phyloP scores from a whole-genome alignment of 1,140 invertebrate species.

The Brachionus rubens region DNA sequence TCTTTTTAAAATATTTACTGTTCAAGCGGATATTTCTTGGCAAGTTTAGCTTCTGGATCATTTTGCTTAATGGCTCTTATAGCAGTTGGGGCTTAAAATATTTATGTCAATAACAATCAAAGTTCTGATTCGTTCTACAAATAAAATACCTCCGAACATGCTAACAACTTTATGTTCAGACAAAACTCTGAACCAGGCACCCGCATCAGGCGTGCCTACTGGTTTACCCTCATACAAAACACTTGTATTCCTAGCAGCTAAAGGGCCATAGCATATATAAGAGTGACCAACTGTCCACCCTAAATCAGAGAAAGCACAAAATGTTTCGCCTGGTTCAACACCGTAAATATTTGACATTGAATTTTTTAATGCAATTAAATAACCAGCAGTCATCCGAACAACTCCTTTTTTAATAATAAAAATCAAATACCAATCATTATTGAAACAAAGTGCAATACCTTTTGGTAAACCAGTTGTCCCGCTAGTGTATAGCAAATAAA shows the following conservation, averaged over 20 bases:
- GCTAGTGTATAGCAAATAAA: slow-evolving; percentile 89
- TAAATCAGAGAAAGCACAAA: slow-evolving; percentile 78
- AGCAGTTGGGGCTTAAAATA: slow-evolving; percentile 74
- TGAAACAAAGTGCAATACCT: background rate
- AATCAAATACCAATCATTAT: background rate
- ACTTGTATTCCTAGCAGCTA: slow-evolving; percentile 75
- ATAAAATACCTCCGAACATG: slow-evolving; percentile 65
- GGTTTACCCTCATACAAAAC: slow-evolving; percentile 91
- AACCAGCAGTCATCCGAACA: slow-evolving; percentile 77
- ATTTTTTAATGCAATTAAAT: slow-evolving; percentile 78
- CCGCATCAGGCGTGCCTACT: slow-evolving; percentile 82
- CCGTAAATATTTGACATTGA: slow-evolving; percentile 79
- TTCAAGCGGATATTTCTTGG: slow-evolving; percentile 48
- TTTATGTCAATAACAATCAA: background rate
- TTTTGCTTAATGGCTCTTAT: slow-evolving; percentile 73
- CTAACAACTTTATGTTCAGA: slow-evolving; percentile 77
- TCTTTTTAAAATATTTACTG: slow-evolving; percentile 31
- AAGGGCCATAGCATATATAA: slow-evolving; percentile 85
- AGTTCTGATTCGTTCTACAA: background rate
- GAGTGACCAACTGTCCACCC: slow-evolving; percentile 80
- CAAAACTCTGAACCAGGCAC: slow-evolving; percentile 84
- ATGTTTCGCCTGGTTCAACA: slow-evolving; percentile 73
- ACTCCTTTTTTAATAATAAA: slow-evolving; percentile 53
- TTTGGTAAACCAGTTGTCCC: slow-evolving; percentile 73
- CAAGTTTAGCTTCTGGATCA: slow-evolving; percentile 52